A percentile compares a stretch with the other conserved stretches of the same genome.
These are phyloP conservation scores for Cyprinodon tularosa DNA, from an alignment of 2,113 vertebrate species.

Conservation along the genomic window DNA sequence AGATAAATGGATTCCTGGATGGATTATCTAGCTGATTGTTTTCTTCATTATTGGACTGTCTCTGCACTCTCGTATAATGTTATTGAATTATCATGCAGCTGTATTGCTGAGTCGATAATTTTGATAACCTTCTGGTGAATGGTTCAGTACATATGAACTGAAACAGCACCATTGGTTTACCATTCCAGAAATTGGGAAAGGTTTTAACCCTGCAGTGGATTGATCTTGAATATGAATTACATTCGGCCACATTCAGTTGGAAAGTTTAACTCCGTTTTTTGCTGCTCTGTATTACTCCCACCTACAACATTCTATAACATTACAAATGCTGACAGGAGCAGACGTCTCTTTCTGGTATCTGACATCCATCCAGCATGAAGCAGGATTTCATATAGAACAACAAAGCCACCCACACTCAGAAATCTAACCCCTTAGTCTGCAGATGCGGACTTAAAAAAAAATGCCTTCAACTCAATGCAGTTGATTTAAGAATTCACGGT, in stretches of 20 bases:
- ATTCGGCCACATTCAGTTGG: background rate
- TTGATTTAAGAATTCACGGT: slow-evolving; percentile 68
- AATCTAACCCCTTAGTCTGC: slow-evolving; percentile 36
- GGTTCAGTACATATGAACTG: slow-evolving; percentile 16
- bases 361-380: slow-evolving; percentile 20
- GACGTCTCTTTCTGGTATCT: slow-evolving; percentile 19
- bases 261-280: slow-evolving; percentile 1
- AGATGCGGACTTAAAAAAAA: slow-evolving; percentile 39
- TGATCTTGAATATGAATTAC: background rate
- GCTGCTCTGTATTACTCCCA: background rate
- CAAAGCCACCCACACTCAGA: slow-evolving; percentile 33
- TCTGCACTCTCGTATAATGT: background rate
- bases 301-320: slow-evolving; percentile 14
- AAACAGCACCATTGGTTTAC: background rate
- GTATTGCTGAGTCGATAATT: slow-evolving; percentile 32
- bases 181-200: background rate
- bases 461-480: slow-evolving; percentile 57
- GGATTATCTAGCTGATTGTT: slow-evolving; percentile 41
- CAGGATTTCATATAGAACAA: background rate
- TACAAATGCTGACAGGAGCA: background rate
- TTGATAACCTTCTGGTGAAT: slow-evolving; percentile 22
- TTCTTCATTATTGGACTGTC: slow-evolving; percentile 50
- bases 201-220: slow-evolving; percentile 3
- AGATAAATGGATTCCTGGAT: slow-evolving; percentile 34
- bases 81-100: background rate